Evolutionary conservation across 2,797 vertebrate genomes (phyloP).

Genomic region (Potorous gilbertii): DNA sequence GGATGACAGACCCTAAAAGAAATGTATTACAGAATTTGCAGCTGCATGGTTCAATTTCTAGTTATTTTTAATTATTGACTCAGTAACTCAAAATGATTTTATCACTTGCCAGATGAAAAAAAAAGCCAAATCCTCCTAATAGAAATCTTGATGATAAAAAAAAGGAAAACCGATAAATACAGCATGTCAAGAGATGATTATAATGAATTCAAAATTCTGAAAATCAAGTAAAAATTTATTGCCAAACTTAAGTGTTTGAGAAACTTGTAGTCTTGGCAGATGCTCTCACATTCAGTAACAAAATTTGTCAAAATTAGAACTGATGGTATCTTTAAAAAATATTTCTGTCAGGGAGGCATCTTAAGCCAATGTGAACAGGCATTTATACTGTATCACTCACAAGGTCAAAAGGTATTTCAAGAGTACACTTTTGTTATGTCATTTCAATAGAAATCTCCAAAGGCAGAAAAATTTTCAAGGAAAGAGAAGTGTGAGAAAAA

Average conservation of each 20-base stretch:
- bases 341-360: slow-evolving; percentile 29
- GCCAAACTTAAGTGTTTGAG: neutral
- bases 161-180: slow-evolving; percentile 26
- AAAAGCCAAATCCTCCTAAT: neutral
- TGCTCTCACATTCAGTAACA: neutral
- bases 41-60: slow-evolving; percentile 45
- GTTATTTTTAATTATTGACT: slow-evolving; percentile 62
- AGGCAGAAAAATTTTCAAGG: slow-evolving; percentile 60
- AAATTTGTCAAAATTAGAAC: slow-evolving; percentile 29
- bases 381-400: slow-evolving; percentile 56
- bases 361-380: neutral
- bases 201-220: slow-evolving; percentile 47
- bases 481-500: neutral
- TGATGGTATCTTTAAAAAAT: slow-evolving; percentile 41
- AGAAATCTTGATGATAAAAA: slow-evolving; percentile 46
- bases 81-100: slow-evolving; percentile 50
- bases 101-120: slow-evolving; percentile 43
- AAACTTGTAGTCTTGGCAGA: neutral
- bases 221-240: slow-evolving; percentile 32
- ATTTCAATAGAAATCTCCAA: slow-evolving; percentile 43
- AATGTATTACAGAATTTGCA: slow-evolving; percentile 54
- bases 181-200: slow-evolving; percentile 58
- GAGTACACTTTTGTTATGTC: slow-evolving; percentile 69
- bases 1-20: slow-evolving; percentile 52
- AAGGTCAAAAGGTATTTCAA: slow-evolving; percentile 73